Evolutionary conservation across 2,797 vertebrate genomes (phyloP), one percentile per base, ranked within the genome.

Genomic region (Smutsia gigantea): DNA sequence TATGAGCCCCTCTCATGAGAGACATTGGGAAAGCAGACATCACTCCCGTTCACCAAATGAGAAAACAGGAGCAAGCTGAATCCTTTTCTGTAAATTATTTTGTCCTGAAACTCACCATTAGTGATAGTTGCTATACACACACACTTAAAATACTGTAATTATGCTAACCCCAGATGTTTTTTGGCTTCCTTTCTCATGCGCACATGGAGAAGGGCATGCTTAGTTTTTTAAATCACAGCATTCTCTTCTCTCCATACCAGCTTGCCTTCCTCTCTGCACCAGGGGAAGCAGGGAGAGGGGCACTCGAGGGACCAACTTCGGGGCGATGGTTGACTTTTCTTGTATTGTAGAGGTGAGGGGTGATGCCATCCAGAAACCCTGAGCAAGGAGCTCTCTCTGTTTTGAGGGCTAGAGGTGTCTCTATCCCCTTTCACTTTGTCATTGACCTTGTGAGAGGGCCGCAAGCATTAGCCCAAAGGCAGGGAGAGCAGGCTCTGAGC

Each of bases 381-480:
- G 97, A 97, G 97, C 97, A 96, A 98, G 90, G 93, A 94, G 92
- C 88, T 55, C 77, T 96, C 93, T 96, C 63, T 68, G 90, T 93
- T 91, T 86, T 86, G 97, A 98, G 98, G 97, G 93, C 95, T 93
- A 94, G 23, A 83, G 90, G 89, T 9, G 66, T 95, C 93, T 95
- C 83, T 63, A n/a, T 79, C 85, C 51, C 93, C 96, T 98, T 97
- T 96, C 96, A 79, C 27, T 95, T n/a, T 11, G 13, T 53, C 84
- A 77, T 92, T 96, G 92, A 97, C 98, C 98, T 97, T 95, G n/a
- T 89, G 96, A 98, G 94, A 96, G 98, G 95, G 37, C 83, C 7
- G 79, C 95, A 86, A 98, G 96, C 96, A 81, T 97, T 96, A 97
- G 97, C 91, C 86, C 97, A 97, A 84, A 97, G 97, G 97, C 74